Evolutionary conservation across 2,113 vertebrate species (phyloP).

Genomic region (Dinomys branickii): DNA sequence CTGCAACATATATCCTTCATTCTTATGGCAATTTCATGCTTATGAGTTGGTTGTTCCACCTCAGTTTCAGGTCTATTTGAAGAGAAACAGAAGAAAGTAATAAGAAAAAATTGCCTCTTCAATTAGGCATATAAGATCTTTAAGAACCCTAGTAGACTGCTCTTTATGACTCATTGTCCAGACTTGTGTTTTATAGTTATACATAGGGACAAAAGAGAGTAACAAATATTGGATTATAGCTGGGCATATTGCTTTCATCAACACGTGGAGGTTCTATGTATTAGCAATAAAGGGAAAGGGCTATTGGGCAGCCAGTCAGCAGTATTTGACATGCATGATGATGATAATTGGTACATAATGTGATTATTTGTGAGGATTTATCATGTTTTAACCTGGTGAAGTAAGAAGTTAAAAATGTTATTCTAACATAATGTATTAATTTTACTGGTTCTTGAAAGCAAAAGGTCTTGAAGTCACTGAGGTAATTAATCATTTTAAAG

Average conservation of each 20-base stretch:
- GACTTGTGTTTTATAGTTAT: neutral
- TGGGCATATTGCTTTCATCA: neutral
- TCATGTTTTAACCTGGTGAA: neutral
- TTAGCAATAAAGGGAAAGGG: neutral
- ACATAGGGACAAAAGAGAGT: neutral
- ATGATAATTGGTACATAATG: neutral
- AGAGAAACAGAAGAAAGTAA: neutral
- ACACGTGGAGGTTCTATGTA: neutral
- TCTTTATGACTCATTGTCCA: neutral
- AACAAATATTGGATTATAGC: neutral
- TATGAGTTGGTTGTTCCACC: neutral
- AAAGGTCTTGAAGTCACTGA: neutral
- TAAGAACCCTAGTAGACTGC: neutral
- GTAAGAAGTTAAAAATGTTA: neutral
- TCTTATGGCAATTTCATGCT: neutral
- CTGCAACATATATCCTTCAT: neutral
- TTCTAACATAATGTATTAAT: neutral
- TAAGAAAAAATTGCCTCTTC: neutral
- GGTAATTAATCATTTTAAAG: neutral
- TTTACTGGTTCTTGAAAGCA: neutral
- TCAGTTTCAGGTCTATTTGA: neutral
- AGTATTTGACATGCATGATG: neutral
- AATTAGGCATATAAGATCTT: neutral
- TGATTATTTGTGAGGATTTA: neutral
- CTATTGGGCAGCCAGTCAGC: neutral